Percentiles rank a stretch among this genome's conserved stretches.
These are phyloP conservation scores for Synergus laeviventris DNA, from an alignment of 2,888 invertebrate genomes.

Conservation along the genomic window DNA sequence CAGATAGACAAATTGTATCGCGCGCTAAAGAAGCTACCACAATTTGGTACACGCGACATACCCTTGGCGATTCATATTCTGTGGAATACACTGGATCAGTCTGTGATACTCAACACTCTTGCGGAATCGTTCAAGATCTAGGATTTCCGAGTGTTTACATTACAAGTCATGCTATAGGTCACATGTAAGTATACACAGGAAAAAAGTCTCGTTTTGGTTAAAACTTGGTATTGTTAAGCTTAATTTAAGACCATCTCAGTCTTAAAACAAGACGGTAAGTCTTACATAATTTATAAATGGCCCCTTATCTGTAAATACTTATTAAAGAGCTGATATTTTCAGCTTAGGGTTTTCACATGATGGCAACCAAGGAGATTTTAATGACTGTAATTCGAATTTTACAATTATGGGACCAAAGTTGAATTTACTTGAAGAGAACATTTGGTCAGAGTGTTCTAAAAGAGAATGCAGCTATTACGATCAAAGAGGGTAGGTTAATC, in stretches of 20 bases:
- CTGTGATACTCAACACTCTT: not conserved
- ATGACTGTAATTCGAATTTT: not conserved
- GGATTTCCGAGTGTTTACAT: not conserved
- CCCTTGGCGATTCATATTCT: not conserved
- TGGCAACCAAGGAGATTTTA: not conserved
- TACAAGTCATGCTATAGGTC: conserved; percentile 2
- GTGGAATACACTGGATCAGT: not conserved
- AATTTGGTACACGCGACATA: conserved; percentile 4
- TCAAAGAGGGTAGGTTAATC: not conserved
- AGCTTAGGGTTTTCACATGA: not conserved
- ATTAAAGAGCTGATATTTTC: not conserved
- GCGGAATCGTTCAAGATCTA: not conserved
- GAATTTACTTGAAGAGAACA: not conserved
- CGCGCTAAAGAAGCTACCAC: not conserved
- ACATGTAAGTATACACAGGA: not conserved
- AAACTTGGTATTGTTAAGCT: too few species aligned
- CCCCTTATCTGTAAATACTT: too few species aligned
- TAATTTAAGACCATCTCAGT: too few species aligned
- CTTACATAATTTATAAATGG: too few species aligned
- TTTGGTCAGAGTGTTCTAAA: not conserved
- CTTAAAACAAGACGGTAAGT: too few species aligned
- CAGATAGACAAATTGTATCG: not conserved
- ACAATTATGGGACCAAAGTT: not conserved
- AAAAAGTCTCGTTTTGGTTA: too few species aligned
- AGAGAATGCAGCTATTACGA: not conserved